Conservation (phyloP, 2,113 vertebrate genomes). For the Serilophus lunatus region DNA sequence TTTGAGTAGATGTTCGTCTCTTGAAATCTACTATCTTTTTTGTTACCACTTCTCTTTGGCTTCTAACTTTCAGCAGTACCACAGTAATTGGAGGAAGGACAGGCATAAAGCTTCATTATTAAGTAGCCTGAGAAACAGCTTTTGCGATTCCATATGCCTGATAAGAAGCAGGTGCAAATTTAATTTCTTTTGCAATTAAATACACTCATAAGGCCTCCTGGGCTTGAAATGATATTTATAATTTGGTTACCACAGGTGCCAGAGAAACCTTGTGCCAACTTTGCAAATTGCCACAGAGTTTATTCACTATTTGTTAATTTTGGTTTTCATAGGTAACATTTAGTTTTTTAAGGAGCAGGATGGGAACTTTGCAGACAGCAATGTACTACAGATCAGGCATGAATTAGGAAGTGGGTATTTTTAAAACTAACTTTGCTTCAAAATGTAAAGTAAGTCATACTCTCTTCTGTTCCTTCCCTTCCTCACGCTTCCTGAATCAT, state of each 20-base stretch:
- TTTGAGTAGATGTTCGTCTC: constrained; percentile 11
- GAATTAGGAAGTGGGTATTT: background rate
- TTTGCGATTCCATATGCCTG: background rate
- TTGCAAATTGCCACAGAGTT: background rate
- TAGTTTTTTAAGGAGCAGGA: background rate
- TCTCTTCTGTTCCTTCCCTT: background rate
- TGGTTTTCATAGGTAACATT: background rate
- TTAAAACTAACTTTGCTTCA: background rate
- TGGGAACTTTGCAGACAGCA: background rate
- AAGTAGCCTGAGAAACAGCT: background rate
- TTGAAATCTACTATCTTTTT: constrained; percentile 4
- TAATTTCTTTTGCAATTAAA: background rate
- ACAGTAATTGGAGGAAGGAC: background rate
- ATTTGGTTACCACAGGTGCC: background rate
- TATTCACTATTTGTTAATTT: background rate
- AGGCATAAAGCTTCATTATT: background rate
- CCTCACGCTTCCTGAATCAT: background rate
- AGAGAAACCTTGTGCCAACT: background rate
- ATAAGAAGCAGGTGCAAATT: background rate
- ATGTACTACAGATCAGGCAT: background rate
- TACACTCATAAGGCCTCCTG: background rate
- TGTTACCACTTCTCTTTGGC: background rate
- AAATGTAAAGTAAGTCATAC: background rate
- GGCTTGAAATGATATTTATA: background rate
- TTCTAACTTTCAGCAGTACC: background rate